Evolutionary conservation across 2,113 vertebrate genomes (phyloP).

Genomic region (Macheiramphus alcinus): DNA sequence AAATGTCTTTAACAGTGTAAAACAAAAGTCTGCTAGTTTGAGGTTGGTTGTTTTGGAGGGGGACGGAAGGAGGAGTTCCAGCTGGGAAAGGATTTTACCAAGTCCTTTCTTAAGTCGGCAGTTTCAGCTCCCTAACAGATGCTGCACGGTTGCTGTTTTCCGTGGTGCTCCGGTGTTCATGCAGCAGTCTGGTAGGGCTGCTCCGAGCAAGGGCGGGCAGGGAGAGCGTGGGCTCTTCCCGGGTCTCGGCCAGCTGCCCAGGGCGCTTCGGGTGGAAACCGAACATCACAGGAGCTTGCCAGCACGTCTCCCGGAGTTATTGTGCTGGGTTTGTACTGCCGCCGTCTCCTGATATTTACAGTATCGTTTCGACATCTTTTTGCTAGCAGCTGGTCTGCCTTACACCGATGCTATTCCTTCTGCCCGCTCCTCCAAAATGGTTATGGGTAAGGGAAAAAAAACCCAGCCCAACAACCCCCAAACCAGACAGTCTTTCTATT

Average conservation of each 20-base stretch:
- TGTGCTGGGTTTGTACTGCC: neutral
- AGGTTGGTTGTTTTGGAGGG: neutral
- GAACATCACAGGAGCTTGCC: accelerated
- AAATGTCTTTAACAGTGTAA: neutral
- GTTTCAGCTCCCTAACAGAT: accelerated
- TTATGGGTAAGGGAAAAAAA: neutral
- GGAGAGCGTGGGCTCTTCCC: accelerated
- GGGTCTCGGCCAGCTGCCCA: accelerated
- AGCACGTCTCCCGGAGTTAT: accelerated
- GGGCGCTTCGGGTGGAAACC: accelerated
- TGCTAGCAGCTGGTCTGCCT: neutral
- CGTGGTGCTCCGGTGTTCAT: accelerated
- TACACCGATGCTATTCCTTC: neutral
- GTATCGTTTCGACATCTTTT: neutral
- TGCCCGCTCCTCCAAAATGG: neutral
- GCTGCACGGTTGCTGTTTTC: accelerated
- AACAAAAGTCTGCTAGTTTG: neutral
- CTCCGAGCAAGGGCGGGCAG: accelerated
- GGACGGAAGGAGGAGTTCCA: neutral
- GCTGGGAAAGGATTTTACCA: accelerated
- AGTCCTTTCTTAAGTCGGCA: accelerated
- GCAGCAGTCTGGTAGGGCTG: accelerated
- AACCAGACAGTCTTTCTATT: neutral
- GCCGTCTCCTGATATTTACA: accelerated
- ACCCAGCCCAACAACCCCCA: accelerated